Evolutionary conservation across 2,797 vertebrate genomes (phyloP).

Genomic region (Hozukius guyotensis): DNA sequence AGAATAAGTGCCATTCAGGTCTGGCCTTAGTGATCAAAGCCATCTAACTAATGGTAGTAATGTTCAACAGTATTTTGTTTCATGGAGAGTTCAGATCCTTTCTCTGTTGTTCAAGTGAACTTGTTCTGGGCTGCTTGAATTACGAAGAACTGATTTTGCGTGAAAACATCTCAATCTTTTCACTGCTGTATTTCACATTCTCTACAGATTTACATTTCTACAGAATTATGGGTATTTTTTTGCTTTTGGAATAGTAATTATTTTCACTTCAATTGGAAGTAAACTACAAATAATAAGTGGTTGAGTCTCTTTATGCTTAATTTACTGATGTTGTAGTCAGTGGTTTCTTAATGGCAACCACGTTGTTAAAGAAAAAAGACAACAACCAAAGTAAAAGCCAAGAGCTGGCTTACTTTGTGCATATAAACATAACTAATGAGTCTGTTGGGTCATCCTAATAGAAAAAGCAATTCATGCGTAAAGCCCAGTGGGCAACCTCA

Average conservation of each 20-base stretch:
- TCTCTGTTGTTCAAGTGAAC: background rate
- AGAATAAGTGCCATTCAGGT: background rate
- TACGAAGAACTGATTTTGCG: background rate
- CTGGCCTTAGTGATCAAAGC: background rate
- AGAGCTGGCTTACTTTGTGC: constrained; percentile 8
- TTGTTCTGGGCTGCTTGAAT: background rate
- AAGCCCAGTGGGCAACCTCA: background rate
- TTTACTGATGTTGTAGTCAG: background rate
- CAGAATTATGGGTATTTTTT: background rate
- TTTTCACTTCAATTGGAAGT: background rate
- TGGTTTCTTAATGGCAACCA: background rate
- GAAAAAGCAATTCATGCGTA: constrained; percentile 13
- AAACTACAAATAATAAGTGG: background rate
- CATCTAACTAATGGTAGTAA: background rate
- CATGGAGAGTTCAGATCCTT: background rate
- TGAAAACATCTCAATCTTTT: background rate
- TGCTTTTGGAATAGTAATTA: background rate
- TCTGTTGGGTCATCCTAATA: constrained; percentile 12
- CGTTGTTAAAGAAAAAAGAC: background rate
- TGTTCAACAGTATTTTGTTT: background rate
- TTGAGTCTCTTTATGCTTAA: background rate
- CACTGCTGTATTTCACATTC: background rate
- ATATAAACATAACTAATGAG: constrained; percentile 13
- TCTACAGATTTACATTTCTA: no score
- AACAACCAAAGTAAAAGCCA: background rate